Base-by-base conservation (phyloP, 2,888 invertebrate genomes). In the Lottia scabra region DNA sequence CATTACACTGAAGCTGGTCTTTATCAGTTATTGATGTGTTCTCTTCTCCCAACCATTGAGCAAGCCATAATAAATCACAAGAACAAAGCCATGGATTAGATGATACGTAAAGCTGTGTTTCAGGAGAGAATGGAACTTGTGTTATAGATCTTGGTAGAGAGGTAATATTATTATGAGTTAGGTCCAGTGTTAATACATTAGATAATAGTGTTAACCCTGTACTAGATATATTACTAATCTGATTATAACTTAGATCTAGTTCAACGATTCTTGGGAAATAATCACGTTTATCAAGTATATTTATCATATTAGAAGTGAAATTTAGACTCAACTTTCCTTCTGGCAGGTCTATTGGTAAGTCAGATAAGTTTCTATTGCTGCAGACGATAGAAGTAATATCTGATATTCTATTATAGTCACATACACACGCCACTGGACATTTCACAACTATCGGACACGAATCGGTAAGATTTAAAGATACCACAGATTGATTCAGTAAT, bases 1-100 rank as follows among this genome's bases (percentile, higher is more conserved):
- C 6, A 23, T 23, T 44, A 26, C 38, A 65, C 19, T 5, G 27
- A 12, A 65, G 23, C 13, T 65, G 16, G 38, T 15, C 43, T 16
- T 65, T 44, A 65, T 23, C 38, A 38, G 23, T 45, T 65, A 43
- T 43, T 38, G 43, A 38, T n/a, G 38, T 13, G 13, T 65, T 65
- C 13, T 16, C 5, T 30, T 65, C 43, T 43, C 19, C 16, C 13
- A 65, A 16, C 65, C 65, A 65, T 65, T 65, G 19, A 23, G 65
- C 38, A 66, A 66, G 45, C 66, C 66, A 66, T 19, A 45, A n/a
- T 16, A 45, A 44, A 43, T 66, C 26, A 23, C 66, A 66, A 8
- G 38, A 16, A 19, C 66, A 66, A n/a, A n/a, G 66, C 66, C 45
- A 66, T 23, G 66, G 66, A 66, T 66, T 66, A 23, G 13, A 30